Conservation (phyloP, 2,888 invertebrate species). For the Melanostoma scalare region DNA sequence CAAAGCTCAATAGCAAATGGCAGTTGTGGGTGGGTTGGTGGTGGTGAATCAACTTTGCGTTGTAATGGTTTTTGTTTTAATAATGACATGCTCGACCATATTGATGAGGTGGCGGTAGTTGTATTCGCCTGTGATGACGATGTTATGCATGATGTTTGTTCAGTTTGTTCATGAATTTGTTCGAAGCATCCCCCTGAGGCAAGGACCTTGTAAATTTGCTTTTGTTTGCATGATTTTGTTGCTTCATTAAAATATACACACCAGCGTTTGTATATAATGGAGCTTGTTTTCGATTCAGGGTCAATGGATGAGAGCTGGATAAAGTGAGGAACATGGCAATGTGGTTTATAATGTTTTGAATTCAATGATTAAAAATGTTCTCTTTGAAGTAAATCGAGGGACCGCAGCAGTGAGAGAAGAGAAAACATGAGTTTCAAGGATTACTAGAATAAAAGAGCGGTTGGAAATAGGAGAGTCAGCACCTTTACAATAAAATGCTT, state of each 20-base stretch:
- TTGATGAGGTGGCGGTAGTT: constrained; percentile 43
- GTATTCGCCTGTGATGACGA: constrained; percentile 55
- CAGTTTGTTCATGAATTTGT: constrained; percentile 70
- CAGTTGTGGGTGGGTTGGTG: constrained; percentile 21
- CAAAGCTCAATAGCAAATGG: constrained; percentile 32
- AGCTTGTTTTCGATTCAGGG: constrained; percentile 17
- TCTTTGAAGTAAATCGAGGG: no score
- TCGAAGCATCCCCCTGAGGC: constrained; percentile 60
- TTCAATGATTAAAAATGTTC: no score
- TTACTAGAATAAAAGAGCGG: no score
- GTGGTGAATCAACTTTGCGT: constrained; percentile 56
- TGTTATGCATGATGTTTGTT: constrained; percentile 61
- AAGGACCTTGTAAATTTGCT: constrained; percentile 45
- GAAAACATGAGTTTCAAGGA: no score
- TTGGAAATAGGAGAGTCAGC: no score
- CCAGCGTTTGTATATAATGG: constrained; percentile 10
- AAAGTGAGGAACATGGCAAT: background rate
- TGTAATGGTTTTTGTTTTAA: constrained; percentile 69
- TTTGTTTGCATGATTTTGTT: constrained; percentile 61
- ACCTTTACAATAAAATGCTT: no score
- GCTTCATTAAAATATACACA: constrained; percentile 58
- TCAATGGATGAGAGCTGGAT: constrained; percentile 8
- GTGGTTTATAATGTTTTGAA: no score
- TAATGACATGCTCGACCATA: constrained; percentile 68
- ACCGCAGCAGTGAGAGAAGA: no score